Conservation (phyloP, 2,888 invertebrate genomes). For the Cephonodes hylas region DNA sequence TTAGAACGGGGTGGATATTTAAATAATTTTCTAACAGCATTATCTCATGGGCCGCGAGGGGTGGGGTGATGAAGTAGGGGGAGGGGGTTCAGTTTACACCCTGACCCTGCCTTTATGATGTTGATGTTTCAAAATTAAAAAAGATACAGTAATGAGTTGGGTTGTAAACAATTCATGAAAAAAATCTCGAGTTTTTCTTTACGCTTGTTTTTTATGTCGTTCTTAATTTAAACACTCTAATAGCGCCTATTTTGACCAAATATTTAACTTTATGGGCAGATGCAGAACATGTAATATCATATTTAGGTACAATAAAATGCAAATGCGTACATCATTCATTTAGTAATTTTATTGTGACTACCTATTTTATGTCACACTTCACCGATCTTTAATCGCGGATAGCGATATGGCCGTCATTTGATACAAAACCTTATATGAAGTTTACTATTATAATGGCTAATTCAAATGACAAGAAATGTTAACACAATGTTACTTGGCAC, state of each 20-base stretch:
- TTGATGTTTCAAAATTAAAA: slow-evolving; percentile 8
- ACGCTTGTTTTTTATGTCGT: not conserved
- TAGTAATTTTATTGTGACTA: too few relatives aligned
- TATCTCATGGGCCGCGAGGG: slow-evolving; percentile 7
- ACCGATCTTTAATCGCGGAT: too few relatives aligned
- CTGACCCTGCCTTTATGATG: slow-evolving; percentile 7
- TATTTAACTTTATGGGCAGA: too few relatives aligned
- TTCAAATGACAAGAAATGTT: too few relatives aligned
- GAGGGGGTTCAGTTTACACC: slow-evolving; percentile 4
- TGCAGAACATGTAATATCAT: too few relatives aligned
- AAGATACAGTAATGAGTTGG: not conserved
- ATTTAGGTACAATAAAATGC: too few relatives aligned
- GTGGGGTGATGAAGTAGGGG: not conserved
- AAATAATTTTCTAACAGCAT: slow-evolving; percentile 10
- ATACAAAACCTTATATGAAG: too few relatives aligned
- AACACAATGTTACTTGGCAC: too few relatives aligned
- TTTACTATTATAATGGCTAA: too few relatives aligned
- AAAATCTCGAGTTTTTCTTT: not conserved
- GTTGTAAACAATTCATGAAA: slow-evolving; percentile 1
- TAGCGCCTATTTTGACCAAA: not conserved
- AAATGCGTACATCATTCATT: too few relatives aligned
- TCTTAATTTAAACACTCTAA: not conserved
- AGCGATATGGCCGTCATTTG: too few relatives aligned
- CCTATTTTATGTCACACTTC: too few relatives aligned
- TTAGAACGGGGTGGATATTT: not conserved